Base-by-base conservation (phyloP, 1,140 invertebrate genomes). In the Orchestia grillus region DNA sequence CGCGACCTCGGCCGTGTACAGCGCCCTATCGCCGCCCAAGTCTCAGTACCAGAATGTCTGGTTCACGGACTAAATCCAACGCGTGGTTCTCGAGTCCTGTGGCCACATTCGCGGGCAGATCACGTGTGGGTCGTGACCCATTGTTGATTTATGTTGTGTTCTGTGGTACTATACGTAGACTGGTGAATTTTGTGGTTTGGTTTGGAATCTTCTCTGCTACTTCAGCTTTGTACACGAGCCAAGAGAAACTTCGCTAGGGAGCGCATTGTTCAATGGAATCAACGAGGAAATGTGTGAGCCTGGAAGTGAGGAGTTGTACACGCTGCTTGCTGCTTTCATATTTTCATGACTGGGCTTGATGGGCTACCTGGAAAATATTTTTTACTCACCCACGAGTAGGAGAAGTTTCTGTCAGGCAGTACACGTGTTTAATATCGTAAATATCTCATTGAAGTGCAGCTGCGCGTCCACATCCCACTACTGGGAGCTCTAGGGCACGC, bases 11-110 rank as follows among this genome's bases (percentile, higher is more conserved):
- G 43, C 92, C 36, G 92, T 44, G 41, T 98, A 98, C 97, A 98
- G 98, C 23, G 98, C 98, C 41, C 97, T 98, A 95, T 98, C 98
- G 97, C 98, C 98, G 95, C 98, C 98, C 95, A 98, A 98, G 97
- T 97, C 98, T 98, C 98, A 98, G 97, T 98, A 98, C 97, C 98
- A 98, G 97, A 97, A 97, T 62, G 98, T 98, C 97, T 98, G 98
- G 98, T 98, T 98, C 97, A 98, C 98, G 96, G 98, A 98, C 97
- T 98, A 98, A 97, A 42, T 1, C 47, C 28, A n/a, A n/a, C n/a
- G n/a, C n/a, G n/a, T n/a, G n/a, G n/a, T n/a, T n/a, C n/a, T n/a
- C n/a, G n/a, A n/a, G n/a, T 77, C 28, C 15, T 77, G 62, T 77
- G 62, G 62, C 36, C 28, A 77, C 62, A 19, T 15, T 36, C 36